These are phyloP conservation scores for Pygmarrhopalites habei DNA, from an alignment of 1,140 invertebrate genomes.

Conservation along the genomic window DNA sequence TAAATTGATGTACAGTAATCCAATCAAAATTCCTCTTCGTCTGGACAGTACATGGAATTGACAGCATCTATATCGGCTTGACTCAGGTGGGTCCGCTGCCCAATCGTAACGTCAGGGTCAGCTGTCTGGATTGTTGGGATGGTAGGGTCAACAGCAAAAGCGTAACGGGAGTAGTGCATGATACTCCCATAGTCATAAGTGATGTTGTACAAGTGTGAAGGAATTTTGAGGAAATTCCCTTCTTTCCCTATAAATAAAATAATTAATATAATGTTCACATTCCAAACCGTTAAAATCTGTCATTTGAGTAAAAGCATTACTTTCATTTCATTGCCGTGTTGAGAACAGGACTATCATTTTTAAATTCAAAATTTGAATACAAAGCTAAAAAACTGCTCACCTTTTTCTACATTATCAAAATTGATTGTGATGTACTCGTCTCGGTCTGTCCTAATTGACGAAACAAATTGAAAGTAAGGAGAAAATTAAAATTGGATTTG, in stretches of 20 bases:
- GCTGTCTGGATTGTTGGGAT: slow-evolving; percentile 16
- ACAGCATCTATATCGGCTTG: not conserved
- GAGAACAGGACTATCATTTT: no score
- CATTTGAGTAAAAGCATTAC: no score
- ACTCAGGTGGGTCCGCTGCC: not conserved
- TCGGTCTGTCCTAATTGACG: slow-evolving; percentile 34
- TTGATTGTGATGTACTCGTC: slow-evolving; percentile 40
- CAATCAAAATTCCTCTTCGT: no score
- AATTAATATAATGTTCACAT: not conserved
- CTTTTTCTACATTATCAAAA: slow-evolving; percentile 39
- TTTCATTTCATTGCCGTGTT: no score
- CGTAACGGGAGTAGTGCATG: slow-evolving; percentile 34
- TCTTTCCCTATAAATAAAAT: not conserved
- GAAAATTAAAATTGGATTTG: no score
- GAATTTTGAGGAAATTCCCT: slow-evolving; percentile 4
- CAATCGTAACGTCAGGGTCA: not conserved
- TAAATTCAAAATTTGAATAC: no score
- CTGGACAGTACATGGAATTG: not conserved
- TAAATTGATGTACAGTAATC: no score
- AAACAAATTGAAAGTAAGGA: no score
- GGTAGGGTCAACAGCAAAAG: slow-evolving; percentile 19
- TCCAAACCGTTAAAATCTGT: not conserved
- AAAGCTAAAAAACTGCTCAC: no score
- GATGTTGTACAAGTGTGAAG: not conserved
- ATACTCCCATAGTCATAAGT: slow-evolving; percentile 21